A percentile compares a stretch with the other conserved stretches of the same genome.
These are phyloP conservation scores for Ciconia nigra DNA, from an alignment of 2,797 vertebrate genomes.

Conservation along the genomic window DNA sequence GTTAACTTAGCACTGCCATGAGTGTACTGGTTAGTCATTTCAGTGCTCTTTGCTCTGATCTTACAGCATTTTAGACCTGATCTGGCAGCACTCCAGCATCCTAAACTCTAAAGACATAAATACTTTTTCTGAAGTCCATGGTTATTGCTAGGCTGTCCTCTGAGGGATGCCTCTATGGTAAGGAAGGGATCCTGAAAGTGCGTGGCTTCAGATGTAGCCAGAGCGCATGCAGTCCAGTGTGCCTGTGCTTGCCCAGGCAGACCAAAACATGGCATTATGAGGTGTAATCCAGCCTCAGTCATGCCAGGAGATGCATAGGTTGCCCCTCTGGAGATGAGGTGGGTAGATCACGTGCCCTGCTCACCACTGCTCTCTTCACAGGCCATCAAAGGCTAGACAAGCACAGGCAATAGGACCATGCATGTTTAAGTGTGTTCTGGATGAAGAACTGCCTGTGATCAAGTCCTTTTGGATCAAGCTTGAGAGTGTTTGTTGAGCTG, in stretches of 20 bases:
- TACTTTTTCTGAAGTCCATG: neutral
- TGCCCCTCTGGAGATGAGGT: neutral
- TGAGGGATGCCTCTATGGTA: neutral
- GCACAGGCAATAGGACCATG: fast-evolving
- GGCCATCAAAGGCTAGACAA: neutral
- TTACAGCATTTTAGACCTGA: neutral
- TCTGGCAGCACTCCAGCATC: neutral
- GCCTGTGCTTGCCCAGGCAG: neutral
- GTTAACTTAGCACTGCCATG: too few relatives aligned
- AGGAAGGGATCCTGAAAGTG: neutral
- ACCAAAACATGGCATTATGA: neutral
- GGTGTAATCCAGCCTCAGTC: neutral
- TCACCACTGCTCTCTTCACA: neutral
- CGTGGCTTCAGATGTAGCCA: neutral
- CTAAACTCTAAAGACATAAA: neutral
- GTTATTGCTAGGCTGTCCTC: neutral
- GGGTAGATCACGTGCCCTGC: neutral
- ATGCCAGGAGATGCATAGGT: neutral
- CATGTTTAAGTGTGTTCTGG: neutral
- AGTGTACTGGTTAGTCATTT: neutral
- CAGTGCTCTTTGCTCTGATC: neutral
- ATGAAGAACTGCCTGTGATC: neutral
- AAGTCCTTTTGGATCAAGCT: neutral
- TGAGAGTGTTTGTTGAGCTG: neutral
- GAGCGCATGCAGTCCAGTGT: fast-evolving